Percentiles rank a stretch among this genome's conserved stretches.
Evolutionary conservation across 1,140 invertebrate genomes (phyloP).

Genomic region (Drosophila takahashii): DNA sequence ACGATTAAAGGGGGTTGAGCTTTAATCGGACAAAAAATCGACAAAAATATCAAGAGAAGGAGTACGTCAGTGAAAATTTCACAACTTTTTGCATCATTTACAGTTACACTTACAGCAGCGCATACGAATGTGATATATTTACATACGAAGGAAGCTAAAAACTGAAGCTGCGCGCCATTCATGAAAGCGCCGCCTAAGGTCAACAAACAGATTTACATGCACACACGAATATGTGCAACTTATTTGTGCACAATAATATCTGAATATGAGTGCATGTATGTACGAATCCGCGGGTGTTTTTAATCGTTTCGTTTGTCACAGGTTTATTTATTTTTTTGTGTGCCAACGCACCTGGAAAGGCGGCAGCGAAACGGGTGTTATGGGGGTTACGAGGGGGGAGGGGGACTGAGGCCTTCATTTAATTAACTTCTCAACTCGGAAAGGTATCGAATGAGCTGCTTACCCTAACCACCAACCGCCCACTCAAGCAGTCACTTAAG

Average conservation of each 20-base stretch:
- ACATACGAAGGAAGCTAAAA: constrained; percentile 26
- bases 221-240: constrained; percentile 9
- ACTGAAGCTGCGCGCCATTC: constrained; percentile 36
- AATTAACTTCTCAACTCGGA: constrained; percentile 24
- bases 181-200: constrained; percentile 49
- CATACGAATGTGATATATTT: constrained; percentile 5
- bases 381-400: background rate
- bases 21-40: constrained; percentile 13
- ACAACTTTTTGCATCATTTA: constrained; percentile 47
- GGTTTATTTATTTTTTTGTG: constrained; percentile 45
- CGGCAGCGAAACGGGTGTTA: constrained; percentile 28
- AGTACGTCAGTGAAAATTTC: constrained; percentile 35
- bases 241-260: constrained; percentile 24
- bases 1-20: constrained; percentile 4
- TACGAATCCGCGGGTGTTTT: constrained; percentile 2
- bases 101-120: constrained; percentile 33
- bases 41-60: constrained; percentile 22
- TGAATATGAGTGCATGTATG: background rate
- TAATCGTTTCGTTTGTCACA: constrained; percentile 53
- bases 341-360: constrained; percentile 60
- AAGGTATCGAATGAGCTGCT: constrained; percentile 13
- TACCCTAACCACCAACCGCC: constrained; percentile 27
- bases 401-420: constrained; percentile 23
- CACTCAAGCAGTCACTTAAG: constrained; percentile 12
- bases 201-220: constrained; percentile 51